Conservation (phyloP, 2,113 vertebrate genomes). For the Alectura lathami region DNA sequence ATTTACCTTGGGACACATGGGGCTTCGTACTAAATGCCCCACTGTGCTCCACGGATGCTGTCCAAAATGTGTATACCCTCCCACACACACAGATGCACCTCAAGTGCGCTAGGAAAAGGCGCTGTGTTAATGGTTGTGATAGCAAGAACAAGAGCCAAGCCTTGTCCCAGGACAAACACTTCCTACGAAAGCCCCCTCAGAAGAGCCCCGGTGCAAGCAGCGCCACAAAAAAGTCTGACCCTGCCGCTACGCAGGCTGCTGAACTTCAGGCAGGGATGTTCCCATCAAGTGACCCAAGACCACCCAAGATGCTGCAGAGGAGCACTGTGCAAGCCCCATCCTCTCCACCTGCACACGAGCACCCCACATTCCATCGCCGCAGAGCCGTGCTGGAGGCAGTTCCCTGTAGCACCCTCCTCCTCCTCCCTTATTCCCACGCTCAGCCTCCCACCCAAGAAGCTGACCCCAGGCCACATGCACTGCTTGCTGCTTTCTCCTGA, state of each 20-base stretch:
- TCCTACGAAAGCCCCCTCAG: neutral
- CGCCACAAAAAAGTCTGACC: neutral
- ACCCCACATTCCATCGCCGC: neutral
- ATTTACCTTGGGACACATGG: neutral
- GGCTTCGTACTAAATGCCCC: neutral
- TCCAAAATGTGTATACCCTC: neutral
- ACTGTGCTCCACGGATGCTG: neutral
- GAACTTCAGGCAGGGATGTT: neutral
- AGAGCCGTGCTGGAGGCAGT: neutral
- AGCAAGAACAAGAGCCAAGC: neutral
- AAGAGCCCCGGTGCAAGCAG: neutral
- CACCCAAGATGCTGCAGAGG: neutral
- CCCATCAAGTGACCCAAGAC: neutral
- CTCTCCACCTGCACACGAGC: neutral
- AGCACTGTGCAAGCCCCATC: neutral
- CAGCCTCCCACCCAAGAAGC: neutral
- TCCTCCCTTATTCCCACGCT: neutral
- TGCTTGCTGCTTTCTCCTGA: neutral
- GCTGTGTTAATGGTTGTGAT: rapidly evolving
- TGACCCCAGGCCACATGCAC: neutral
- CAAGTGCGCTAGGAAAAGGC: neutral
- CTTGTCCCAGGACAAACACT: neutral
- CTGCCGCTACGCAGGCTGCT: neutral
- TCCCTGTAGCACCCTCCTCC: neutral
- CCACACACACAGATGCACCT: neutral